Base-by-base conservation (phyloP, 2,113 vertebrate genomes). In the Megaleporinus macrocephalus region DNA sequence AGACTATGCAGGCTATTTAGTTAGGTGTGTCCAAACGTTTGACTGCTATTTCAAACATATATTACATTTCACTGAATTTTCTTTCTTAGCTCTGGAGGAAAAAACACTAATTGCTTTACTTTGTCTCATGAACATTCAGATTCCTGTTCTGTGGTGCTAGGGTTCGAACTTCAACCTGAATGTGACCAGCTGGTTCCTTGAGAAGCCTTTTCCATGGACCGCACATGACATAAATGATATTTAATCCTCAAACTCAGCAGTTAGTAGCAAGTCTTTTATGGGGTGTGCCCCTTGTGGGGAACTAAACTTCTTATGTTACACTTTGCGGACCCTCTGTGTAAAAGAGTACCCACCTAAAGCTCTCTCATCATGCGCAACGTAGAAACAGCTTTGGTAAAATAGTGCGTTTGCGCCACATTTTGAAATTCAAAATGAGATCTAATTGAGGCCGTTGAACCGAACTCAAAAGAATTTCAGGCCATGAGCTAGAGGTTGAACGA, bases 361-460 rank as follows among this genome's bases (percentile, higher is more conserved):
- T 63, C 61, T 80, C 72, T 36, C 49, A 68, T 86, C 89, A 89
- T 89, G 75, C 86, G 78, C 77, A 63, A 0, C 5, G 70, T 76
- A 82, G 75, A 87, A 76, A 80, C 78, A 77, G 83, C 83, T 87
- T 87, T 89, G 90, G 85, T 85, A 76, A 75, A 83, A 86, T 81
- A 44, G 44, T 78, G 29, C 47, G 65, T 86, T 87, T 83, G 77
- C 59, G 73, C 80, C 68, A 12, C 29, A 78, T 85, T 72, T 83
- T 72, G 83, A 85, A 77, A 84, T 82, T 53, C 7, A 27, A 10
- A 73, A 87, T 88, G 85, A 89, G 85, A 82, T 87, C 88, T 88
- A 84, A 85, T 89, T 88, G 12, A 87, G 51, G 82, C 78, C 18
- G 66, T 83, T 84, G 74, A 86, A 80, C 85, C 47, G 61, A 76